Percentiles rank a stretch among this genome's conserved stretches.
These are phyloP conservation scores for Harpagifer antarcticus DNA, from an alignment of 2,797 vertebrate species.

Conservation along the genomic window DNA sequence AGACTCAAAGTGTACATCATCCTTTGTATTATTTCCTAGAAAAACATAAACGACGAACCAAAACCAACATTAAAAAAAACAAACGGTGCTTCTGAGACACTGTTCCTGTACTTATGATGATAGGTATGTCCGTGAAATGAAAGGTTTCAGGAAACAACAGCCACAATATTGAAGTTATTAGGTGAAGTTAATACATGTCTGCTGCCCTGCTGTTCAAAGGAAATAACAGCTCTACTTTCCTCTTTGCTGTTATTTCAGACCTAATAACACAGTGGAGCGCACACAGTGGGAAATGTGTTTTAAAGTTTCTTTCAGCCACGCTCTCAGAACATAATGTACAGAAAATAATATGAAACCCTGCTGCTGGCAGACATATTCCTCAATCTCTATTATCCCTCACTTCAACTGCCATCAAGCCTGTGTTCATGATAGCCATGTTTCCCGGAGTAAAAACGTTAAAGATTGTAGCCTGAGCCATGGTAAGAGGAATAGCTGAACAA, in stretches of 20 bases:
- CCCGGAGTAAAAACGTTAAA: not conserved
- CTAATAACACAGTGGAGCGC: slow-evolving; percentile 32
- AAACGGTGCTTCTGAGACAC: not conserved
- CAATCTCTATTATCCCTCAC: slow-evolving; percentile 27
- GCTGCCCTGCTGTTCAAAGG: slow-evolving; percentile 20
- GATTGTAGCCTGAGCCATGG: not conserved
- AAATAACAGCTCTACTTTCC: not conserved
- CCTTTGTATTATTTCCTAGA: not conserved
- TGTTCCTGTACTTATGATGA: slow-evolving; percentile 17
- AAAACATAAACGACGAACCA: not conserved
- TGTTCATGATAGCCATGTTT: slow-evolving; percentile 8
- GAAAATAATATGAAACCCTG: slow-evolving; percentile 28
- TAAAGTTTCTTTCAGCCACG: slow-evolving; percentile 7
- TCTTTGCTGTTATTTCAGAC: slow-evolving; percentile 35
- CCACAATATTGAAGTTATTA: slow-evolving; percentile 29
- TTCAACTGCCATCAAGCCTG: not conserved
- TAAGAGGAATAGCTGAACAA: not conserved
- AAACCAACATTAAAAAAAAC: slow-evolving; percentile 10
- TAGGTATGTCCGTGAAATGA: slow-evolving; percentile 24
- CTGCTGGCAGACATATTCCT: slow-evolving; percentile 13
- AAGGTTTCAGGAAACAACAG: not conserved
- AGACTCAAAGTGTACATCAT: not conserved
- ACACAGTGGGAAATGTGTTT: slow-evolving; percentile 16
- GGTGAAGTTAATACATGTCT: slow-evolving; percentile 1
- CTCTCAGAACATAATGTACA: not conserved